Evolutionary conservation across 2,797 vertebrate genomes (phyloP), one percentile per base, ranked within the genome.

Genomic region (Morelia viridis): DNA sequence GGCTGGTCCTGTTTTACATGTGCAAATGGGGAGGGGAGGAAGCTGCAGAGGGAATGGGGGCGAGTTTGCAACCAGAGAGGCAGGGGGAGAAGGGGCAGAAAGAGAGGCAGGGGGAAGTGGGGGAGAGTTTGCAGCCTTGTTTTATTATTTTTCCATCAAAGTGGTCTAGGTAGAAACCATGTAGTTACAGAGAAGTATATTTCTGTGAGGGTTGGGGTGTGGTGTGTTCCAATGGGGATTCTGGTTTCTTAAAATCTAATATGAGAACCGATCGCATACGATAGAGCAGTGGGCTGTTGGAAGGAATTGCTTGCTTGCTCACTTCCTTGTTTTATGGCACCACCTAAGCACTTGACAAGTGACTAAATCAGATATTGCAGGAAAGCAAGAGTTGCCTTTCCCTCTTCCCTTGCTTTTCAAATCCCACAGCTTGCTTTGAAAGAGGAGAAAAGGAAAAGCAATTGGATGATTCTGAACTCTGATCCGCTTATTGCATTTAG

Each of bases 401-500:
- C 2, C 3, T 10, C 19, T 26, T 60, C 28, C 15, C 8, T 80
- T 9, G 35, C 2, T 19, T 50, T 64, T 85, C 64, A 15, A 64
- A 90, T n/a, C 9, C 19, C 41, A 5, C 35, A 22, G 19, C 71
- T 46, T 80, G 71, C 8, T 46, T 80, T 80, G 10, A 62, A 64
- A 65, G 53, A 56, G 8, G 4, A 35, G 24, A 5, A 80, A 57
- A 90, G 53, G n/a, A 28, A 50, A 88, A 53, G 15, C 26, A 35
- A 53, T 1, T 68, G 85, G 53, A 84, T 92, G 56, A 89, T 93
- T 91, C 2, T 0, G 83, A 90, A 76, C 26, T 89, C 90, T 0
- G 4, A 89, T 76, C 85, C 50, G 62, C 9, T 1, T 31, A 62
- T 90, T 87, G 28, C 62, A 87, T 80, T 58, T 88, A 96, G 93